These are phyloP conservation scores for Sapajus apella DNA, from an alignment of 2,113 vertebrate species.

Conservation along the genomic window DNA sequence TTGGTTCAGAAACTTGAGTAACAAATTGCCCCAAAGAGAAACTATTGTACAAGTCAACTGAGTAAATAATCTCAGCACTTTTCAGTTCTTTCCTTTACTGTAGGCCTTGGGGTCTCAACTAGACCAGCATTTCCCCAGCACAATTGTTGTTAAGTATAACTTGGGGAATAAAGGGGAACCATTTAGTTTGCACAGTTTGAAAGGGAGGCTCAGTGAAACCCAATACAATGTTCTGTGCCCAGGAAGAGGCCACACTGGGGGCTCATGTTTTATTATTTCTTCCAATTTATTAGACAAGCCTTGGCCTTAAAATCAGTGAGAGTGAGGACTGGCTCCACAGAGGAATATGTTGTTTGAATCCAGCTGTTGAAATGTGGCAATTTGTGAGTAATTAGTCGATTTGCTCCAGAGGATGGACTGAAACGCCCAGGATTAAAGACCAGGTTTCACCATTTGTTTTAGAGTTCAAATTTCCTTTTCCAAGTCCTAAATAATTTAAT, in stretches of 20 bases:
- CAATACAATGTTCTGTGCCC: not conserved
- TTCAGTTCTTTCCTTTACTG: not conserved
- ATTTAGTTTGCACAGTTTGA: not conserved
- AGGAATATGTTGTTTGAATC: not conserved
- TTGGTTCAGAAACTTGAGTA: not conserved
- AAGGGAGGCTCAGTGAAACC: not conserved
- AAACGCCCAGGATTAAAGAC: not conserved
- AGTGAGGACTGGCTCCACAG: not conserved
- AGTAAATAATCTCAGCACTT: not conserved
- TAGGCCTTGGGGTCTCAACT: not conserved
- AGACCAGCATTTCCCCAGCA: not conserved
- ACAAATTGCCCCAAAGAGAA: not conserved
- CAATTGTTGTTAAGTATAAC: not conserved
- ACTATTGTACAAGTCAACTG: not conserved
- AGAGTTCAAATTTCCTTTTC: not conserved
- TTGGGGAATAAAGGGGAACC: not conserved
- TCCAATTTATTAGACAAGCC: constrained; percentile 18
- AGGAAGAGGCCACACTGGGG: not conserved
- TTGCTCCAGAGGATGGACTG: constrained; percentile 5
- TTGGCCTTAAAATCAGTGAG: constrained; percentile 11
- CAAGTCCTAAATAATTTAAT: not conserved
- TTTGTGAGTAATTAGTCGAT: constrained; percentile 26
- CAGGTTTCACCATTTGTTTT: not conserved
- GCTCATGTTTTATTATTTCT: constrained; percentile 11
- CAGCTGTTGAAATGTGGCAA: not conserved